A percentile compares a stretch with the other conserved stretches of the same genome.
phyloP scores from a whole-genome alignment of 2,113 vertebrate species.

The Ibidorhyncha struthersii region DNA sequence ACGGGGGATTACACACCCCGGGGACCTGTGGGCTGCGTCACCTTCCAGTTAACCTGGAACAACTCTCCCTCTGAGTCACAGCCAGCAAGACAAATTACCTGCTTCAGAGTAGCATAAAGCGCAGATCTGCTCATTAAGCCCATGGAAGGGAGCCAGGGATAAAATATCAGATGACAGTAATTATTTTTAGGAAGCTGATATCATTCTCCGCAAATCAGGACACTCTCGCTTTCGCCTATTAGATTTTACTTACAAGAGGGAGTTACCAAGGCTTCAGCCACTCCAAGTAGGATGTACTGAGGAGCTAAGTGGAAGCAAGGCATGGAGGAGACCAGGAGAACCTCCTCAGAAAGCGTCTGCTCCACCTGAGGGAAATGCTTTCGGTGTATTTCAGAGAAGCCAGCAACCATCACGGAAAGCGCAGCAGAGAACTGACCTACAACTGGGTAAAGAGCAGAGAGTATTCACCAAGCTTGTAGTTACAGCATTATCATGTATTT shows the following conservation, averaged over 20 bases:
- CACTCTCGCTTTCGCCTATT: neutral
- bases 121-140: constrained; percentile 17
- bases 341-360: constrained; percentile 82
- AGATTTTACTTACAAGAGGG: constrained; percentile 84
- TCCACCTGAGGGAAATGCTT: constrained; percentile 82
- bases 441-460: constrained; percentile 69
- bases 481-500: neutral
- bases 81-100: constrained; percentile 27
- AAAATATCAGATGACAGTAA: neutral
- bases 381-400: constrained; percentile 85
- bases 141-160: neutral
- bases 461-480: neutral
- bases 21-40: neutral
- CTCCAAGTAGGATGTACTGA: constrained; percentile 88
- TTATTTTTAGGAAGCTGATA: neutral
- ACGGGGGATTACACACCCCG: accelerated
- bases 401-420: constrained; percentile 82
- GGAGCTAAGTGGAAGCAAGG: constrained; percentile 84
- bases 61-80: neutral
- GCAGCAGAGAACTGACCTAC: constrained; percentile 82
- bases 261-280: constrained; percentile 89
- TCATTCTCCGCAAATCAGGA: neutral
- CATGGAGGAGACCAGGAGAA: constrained; percentile 88
- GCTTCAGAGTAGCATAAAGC: too few relatives aligned
- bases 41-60: neutral